These are phyloP conservation scores for Hozukius guyotensis DNA, from an alignment of 2,797 vertebrate species.

Conservation along the genomic window DNA sequence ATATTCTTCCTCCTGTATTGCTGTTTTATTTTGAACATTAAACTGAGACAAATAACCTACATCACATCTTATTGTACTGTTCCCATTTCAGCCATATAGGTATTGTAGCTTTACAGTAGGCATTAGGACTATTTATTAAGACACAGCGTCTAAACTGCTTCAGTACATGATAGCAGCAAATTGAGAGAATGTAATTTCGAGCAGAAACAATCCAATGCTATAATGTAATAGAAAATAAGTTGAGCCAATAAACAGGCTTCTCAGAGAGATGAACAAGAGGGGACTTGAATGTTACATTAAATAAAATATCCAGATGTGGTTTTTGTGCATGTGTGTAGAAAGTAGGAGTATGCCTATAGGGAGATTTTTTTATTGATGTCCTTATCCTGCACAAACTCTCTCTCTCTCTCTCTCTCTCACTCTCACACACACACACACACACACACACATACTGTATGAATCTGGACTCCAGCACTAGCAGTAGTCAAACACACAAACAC, in stretches of 20 bases:
- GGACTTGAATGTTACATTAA: slow-evolving; percentile 19
- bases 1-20: slow-evolving; percentile 67
- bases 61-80: background rate
- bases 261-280: slow-evolving; percentile 10
- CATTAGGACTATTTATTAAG: background rate
- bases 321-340: slow-evolving; percentile 25
- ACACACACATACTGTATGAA: background rate
- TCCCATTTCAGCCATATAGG: background rate
- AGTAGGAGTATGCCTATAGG: slow-evolving; percentile 15
- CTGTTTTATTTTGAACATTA: slow-evolving; percentile 69
- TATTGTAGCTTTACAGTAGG: background rate
- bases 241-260: slow-evolving; percentile 13
- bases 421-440: slow-evolving; percentile 7
- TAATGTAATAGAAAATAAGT: slow-evolving; percentile 23
- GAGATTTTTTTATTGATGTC: slow-evolving; percentile 32
- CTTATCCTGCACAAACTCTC: slow-evolving; percentile 8
- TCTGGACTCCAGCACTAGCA: slow-evolving; percentile 8
- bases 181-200: background rate
- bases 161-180: background rate
- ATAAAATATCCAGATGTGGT: slow-evolving; percentile 62
- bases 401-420: background rate
- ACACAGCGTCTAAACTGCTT: background rate
- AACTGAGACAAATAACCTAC: background rate
- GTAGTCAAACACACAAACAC: slow-evolving; percentile 1
- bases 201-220: background rate